Conservation (phyloP, 2,797 vertebrate species). For the Oreochromis grahami region DNA sequence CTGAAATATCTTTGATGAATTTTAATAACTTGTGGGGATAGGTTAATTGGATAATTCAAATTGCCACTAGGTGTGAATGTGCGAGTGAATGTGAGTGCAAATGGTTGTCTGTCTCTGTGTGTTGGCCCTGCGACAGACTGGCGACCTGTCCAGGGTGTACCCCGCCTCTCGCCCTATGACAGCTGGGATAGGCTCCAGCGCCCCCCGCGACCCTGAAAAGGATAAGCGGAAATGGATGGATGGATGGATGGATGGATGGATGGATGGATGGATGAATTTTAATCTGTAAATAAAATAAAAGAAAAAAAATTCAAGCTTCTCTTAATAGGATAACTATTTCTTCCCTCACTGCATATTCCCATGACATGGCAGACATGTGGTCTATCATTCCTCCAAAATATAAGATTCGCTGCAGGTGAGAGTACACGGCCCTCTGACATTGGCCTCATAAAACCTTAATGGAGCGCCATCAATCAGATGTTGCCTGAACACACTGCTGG, state of each 20-base stretch:
- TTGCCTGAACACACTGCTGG: conserved; percentile 7
- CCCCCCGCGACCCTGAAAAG: too few species aligned
- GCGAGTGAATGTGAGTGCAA: too few species aligned
- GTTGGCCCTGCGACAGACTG: too few species aligned
- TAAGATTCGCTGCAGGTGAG: conserved; percentile 30
- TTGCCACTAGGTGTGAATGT: too few species aligned
- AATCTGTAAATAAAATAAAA: background rate
- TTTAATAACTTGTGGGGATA: too few species aligned
- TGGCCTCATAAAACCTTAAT: conserved; percentile 51
- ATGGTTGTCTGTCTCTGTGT: too few species aligned
- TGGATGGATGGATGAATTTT: background rate
- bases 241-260: too few species aligned
- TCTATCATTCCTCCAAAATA: conserved; percentile 6
- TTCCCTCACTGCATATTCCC: background rate
- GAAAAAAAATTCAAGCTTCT: background rate
- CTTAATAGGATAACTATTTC: background rate
- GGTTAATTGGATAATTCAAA: too few species aligned
- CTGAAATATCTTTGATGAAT: background rate
- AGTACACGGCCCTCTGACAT: conserved; percentile 50
- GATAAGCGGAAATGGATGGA: too few species aligned
- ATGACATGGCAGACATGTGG: background rate
- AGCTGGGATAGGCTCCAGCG: too few species aligned
- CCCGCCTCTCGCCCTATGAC: too few species aligned
- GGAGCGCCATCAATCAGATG: conserved; percentile 47
- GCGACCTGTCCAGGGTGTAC: too few species aligned